phyloP scores from a whole-genome alignment of 2,113 vertebrate genomes.

The Danionella cerebrum region DNA sequence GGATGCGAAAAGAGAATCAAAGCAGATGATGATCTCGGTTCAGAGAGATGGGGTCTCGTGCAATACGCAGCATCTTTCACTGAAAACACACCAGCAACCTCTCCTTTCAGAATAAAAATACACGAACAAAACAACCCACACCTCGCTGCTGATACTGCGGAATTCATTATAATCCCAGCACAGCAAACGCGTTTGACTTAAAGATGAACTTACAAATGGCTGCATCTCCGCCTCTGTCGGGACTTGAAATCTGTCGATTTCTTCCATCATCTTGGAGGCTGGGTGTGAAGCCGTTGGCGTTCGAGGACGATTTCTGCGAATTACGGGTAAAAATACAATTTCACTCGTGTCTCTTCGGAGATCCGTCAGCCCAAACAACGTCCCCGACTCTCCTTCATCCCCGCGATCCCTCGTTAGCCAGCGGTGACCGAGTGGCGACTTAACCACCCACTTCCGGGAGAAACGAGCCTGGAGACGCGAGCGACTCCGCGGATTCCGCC shows the following conservation, averaged over 20 bases:
- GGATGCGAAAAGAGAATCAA: not conserved
- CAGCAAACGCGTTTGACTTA: not conserved
- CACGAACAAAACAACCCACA: not conserved
- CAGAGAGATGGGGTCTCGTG: not conserved
- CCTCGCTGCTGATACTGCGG: not conserved
- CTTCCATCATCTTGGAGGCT: constrained; percentile 88
- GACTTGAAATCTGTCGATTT: constrained; percentile 93
- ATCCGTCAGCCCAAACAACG: constrained; percentile 32
- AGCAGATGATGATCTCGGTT: not conserved
- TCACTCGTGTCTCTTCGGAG: not conserved
- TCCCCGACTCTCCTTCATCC: constrained; percentile 58
- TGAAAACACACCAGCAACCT: constrained; percentile 8
- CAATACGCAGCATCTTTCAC: constrained; percentile 20
- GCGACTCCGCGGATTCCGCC: constrained; percentile 15
- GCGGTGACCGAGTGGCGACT: constrained; percentile 52
- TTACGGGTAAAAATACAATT: not conserved
- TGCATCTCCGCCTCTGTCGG: constrained; percentile 91
- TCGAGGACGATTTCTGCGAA: not conserved
- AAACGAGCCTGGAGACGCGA: not conserved
- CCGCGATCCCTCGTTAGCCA: constrained; percentile 52
- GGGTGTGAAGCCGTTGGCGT: constrained; percentile 10
- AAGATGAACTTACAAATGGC: constrained; percentile 75
- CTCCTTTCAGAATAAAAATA: not conserved
- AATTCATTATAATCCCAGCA: no score
- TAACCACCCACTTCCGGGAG: constrained; percentile 64